Evolutionary conservation across 2,797 vertebrate species (phyloP), one percentile per base, ranked within the genome.

Genomic region (Darevskia nairensis): DNA sequence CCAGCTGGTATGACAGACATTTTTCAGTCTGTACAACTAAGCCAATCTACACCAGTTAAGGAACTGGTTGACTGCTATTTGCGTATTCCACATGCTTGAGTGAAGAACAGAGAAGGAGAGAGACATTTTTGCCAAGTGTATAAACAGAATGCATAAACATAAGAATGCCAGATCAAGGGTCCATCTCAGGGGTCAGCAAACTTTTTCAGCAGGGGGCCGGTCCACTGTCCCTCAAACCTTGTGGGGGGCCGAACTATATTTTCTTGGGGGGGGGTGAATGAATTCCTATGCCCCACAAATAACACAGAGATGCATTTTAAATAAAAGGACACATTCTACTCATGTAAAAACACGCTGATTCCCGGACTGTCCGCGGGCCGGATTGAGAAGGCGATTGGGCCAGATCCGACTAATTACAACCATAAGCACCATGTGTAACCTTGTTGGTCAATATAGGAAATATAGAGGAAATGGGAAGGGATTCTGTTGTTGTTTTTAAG

Each of bases 1-100:
- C 66, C 7, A 74, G n/a, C 17, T 85, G 32, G 41, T 68, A 81
- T 46, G n/a, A 66, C n/a, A 77, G 50, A 19, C 79, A 80, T 35
- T 89, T 74, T 80, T 85, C 41, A 82, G 17, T n/a, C 35, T 29
- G 29, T 64, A 64, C 35, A 61, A n/a, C n/a, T n/a, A 81, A 35
- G 41, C 13, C 8, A 61, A 11, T 17, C 27, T 81, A 81, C 11
- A 25, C 39, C 2, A 11, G 39, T n/a, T 46, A 82, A 75, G 79
- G 35, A 87, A 72, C 29, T 3, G 17, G 64, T 50, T 32, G 74
- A 39, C 64, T 50, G 50, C 41, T 80, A 41, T 84, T 84, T 80
- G 77, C 32, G 8, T 46, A 78, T 74, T 46, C 50, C 11, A 74
- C 27, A 46, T 74, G 35, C 39, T 64, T 74, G 64, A 1, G 17